These are phyloP conservation scores for Halictus rubicundus DNA, from an alignment of 1,140 invertebrate genomes.

Conservation along the genomic window DNA sequence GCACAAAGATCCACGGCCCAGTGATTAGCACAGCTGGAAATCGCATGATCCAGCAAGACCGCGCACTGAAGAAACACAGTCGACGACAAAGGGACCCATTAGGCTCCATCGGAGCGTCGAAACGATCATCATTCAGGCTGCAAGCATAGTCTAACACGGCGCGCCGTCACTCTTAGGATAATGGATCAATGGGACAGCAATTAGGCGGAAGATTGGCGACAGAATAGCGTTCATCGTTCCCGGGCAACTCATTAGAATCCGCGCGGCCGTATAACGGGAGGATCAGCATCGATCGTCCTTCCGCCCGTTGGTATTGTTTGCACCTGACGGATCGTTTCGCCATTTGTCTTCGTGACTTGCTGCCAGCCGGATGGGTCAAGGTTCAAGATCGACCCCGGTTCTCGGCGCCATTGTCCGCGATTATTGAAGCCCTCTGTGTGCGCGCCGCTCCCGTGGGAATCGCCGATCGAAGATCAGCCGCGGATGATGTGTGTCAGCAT, in stretches of 20 bases:
- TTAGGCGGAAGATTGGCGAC: background rate
- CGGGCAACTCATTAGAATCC: conserved; percentile 22
- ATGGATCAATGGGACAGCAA: background rate
- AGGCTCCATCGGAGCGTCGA: background rate
- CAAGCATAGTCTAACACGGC: background rate
- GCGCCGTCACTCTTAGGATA: background rate
- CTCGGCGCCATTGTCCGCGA: conserved; percentile 22
- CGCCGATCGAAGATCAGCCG: conserved; percentile 24
- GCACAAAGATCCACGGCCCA: no score
- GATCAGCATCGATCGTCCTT: conserved; percentile 25
- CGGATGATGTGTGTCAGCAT: background rate
- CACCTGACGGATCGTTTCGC: conserved; percentile 27
- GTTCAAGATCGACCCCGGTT: background rate
- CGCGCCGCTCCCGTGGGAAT: no score
- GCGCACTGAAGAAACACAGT: no score
- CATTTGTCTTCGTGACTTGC: conserved; percentile 38
- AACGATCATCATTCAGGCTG: background rate
- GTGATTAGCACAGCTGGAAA: no score
- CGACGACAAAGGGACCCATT: no score
- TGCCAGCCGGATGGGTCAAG: conserved; percentile 13
- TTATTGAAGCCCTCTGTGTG: conserved; percentile 22
- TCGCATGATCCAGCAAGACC: no score
- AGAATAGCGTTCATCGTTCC: conserved; percentile 6
- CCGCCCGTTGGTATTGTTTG: conserved; percentile 23
- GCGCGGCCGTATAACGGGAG: conserved; percentile 10